Base-by-base conservation (phyloP, 2,888 invertebrate genomes). In the Agonopterix arenella region DNA sequence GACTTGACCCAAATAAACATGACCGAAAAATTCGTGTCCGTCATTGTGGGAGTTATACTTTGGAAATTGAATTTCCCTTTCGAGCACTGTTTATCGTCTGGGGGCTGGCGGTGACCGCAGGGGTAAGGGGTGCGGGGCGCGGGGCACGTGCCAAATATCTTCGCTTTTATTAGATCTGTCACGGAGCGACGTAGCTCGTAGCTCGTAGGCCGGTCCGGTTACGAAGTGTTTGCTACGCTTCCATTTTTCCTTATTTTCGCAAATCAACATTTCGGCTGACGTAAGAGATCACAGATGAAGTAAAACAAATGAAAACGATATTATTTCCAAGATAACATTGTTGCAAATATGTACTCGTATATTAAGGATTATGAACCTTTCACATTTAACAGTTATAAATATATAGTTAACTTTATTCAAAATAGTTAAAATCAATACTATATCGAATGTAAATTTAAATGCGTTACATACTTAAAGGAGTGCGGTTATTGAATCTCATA, bases 1-100 rank as follows among this genome's bases (percentile, higher is more conserved):
- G 48, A 40, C 61, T 72, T 77, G 78, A 80, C 80, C 79, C 75
- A 77, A 80, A 80, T 80, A 82, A 81, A 82, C 80, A 79, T 60
- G 64, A 54, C 54, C 64, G 68, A 71, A 73, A 46, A 90, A 92
- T 65, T 71, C 64, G 64, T 63, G 66, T 65, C 66, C 61, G 64
- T 69, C 70, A 70, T 61, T 65, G 62, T 56, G 59, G 52, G 66
- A 65, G 66, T 74, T 71, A 66, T 68, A 76, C 68, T 78, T 71
- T 72, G 68, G 62, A 73, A 79, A 80, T 80, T 78, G 76, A 78
- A 78, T 77, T 75, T 61, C 60, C 61, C 62, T 58, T 60, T 66
- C 61, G 60, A 59, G 59, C 59, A 60, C 66, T 72, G 66, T 72
- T 75, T 73, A 71, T 73, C 59, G 62, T 58, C 57, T 56, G 52